Evolutionary conservation across 2,888 invertebrate species (phyloP).

Genomic region (Heliconius erato): DNA sequence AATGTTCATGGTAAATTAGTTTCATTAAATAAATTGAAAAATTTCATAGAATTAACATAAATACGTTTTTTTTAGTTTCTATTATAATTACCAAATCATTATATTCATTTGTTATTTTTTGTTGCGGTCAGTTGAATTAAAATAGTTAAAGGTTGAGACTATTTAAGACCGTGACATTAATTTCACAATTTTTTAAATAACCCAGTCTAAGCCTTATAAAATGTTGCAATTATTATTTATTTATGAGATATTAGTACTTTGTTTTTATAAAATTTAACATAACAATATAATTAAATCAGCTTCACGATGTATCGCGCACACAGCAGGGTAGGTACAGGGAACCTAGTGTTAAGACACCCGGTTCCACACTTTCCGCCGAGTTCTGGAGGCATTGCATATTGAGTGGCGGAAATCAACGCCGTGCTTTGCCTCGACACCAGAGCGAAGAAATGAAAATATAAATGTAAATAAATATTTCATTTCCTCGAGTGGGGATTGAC

Average conservation of each 20-base stretch:
- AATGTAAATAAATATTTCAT: too few species aligned
- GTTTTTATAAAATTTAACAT: neutral
- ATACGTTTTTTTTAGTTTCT: constrained; percentile 16
- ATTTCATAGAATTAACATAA: constrained; percentile 13
- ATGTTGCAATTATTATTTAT: constrained; percentile 32
- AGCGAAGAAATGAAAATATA: too few species aligned
- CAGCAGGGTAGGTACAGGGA: neutral
- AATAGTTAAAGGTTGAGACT: constrained; percentile 39
- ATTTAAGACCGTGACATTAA: constrained; percentile 48
- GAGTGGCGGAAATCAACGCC: neutral
- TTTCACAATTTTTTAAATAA: constrained; percentile 44
- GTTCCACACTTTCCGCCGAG: too few species aligned
- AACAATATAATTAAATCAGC: neutral
- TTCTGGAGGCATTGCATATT: neutral
- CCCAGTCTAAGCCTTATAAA: constrained; percentile 39
- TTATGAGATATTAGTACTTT: neutral
- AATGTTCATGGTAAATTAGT: neutral
- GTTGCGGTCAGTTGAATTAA: constrained; percentile 39
- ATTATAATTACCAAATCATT: constrained; percentile 35
- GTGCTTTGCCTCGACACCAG: too few species aligned
- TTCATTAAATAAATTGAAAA: constrained; percentile 1
- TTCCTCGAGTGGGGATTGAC: too few species aligned
- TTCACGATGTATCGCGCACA: neutral
- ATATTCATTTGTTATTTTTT: constrained; percentile 30
- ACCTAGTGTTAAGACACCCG: neutral